Evolutionary conservation across 2,113 vertebrate species (phyloP).

Genomic region (Cryptomyrus ogoouensis): DNA sequence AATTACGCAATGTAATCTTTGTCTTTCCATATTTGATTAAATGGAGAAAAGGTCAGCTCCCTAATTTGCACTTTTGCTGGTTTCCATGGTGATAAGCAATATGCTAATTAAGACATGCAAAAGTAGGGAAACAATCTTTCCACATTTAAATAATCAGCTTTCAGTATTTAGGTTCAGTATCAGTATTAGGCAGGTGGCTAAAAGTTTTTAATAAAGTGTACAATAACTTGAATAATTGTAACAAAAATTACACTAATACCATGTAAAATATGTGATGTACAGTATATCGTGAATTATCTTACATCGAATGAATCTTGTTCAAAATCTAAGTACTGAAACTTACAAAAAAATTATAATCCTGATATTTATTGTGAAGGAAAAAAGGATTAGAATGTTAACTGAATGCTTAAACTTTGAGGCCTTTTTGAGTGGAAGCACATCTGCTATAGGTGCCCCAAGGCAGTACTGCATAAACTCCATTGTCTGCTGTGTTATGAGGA

Average conservation of each 20-base stretch:
- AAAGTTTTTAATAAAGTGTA: neutral
- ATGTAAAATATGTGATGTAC: neutral
- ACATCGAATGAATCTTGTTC: neutral
- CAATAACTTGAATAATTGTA: neutral
- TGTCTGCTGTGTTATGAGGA: neutral
- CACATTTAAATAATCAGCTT: slow-evolving; percentile 55
- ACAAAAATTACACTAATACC: neutral
- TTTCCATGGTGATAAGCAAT: slow-evolving; percentile 21
- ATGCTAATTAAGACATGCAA: slow-evolving; percentile 51
- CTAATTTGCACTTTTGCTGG: slow-evolving; percentile 32
- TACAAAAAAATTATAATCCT: neutral
- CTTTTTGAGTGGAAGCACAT: neutral
- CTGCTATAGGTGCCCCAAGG: neutral
- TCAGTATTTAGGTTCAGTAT: slow-evolving; percentile 37
- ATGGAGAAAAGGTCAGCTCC: neutral
- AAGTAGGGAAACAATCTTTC: slow-evolving; percentile 26
- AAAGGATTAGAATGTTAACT: neutral
- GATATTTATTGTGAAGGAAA: neutral
- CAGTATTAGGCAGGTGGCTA: slow-evolving; percentile 20
- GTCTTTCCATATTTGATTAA: neutral
- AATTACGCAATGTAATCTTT: neutral
- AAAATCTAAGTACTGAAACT: neutral
- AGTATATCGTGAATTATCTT: neutral
- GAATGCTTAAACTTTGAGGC: neutral
- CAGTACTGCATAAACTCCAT: neutral